A percentile compares a stretch with the other conserved stretches of the same genome.
These are phyloP conservation scores for Hypomecis atomaria DNA, from an alignment of 2,888 invertebrate species.

Conservation along the genomic window DNA sequence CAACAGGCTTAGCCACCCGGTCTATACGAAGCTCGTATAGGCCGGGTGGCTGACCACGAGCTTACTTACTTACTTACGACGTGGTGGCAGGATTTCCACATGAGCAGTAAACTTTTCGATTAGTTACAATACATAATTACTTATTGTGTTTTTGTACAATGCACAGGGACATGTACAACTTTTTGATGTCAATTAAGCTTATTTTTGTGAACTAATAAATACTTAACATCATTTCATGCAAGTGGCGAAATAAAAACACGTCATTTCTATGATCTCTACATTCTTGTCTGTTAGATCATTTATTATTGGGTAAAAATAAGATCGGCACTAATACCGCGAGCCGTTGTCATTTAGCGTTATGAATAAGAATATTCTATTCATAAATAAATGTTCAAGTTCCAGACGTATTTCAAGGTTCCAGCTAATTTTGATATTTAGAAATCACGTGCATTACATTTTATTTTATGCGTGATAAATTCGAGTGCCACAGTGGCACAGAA, in stretches of 20 bases:
- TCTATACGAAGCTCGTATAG: too few species aligned
- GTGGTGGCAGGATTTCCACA: too few species aligned
- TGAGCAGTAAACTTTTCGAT: too few species aligned
- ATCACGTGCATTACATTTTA: conserved; percentile 1
- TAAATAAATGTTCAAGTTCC: conserved; percentile 6
- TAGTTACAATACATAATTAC: too few species aligned
- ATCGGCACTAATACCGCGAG: not conserved
- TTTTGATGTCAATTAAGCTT: too few species aligned
- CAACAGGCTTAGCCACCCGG: too few species aligned
- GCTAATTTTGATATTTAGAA: conserved; percentile 2
- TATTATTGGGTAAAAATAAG: not conserved
- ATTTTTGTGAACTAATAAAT: too few species aligned
- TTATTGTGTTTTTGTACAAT: too few species aligned
- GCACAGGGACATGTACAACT: too few species aligned
- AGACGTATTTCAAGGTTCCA: conserved; percentile 16
- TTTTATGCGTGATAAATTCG: not conserved
- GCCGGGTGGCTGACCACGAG: too few species aligned
- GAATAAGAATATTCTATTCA: conserved; percentile 17
- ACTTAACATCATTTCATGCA: not conserved
- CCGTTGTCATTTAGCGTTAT: conserved; percentile 14
- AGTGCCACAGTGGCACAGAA: too few species aligned
- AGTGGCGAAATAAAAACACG: not conserved
- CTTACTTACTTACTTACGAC: too few species aligned
- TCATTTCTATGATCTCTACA: not conserved
- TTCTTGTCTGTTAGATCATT: not conserved